phyloP scores from a whole-genome alignment of 2,113 vertebrate genomes.

The Chionis minor region DNA sequence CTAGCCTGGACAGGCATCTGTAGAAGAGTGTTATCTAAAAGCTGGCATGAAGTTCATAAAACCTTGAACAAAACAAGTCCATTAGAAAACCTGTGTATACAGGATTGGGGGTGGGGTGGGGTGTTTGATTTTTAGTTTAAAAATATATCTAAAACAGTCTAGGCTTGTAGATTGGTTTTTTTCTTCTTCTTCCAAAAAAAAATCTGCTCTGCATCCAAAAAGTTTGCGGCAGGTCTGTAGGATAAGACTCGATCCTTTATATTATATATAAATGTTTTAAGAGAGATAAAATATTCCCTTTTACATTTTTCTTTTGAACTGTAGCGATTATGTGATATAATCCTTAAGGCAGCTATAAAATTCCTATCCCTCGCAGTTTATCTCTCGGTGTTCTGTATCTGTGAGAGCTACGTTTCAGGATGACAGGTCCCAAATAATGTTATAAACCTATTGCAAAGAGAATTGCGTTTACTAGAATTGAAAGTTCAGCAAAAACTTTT shows the following conservation, averaged over 20 bases:
- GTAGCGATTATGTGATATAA: background rate
- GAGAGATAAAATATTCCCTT: background rate
- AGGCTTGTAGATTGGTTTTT: background rate
- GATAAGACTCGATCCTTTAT: background rate
- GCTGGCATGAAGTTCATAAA: background rate
- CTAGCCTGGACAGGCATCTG: background rate
- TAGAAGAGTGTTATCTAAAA: background rate
- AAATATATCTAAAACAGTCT: background rate
- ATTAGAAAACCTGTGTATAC: background rate
- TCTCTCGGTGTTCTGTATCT: background rate
- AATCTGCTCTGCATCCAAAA: background rate
- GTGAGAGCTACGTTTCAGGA: background rate
- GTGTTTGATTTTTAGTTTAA: background rate
- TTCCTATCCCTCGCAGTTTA: background rate
- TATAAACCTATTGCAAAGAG: background rate
- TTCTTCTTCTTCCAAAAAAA: background rate
- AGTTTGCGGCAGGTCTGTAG: background rate
- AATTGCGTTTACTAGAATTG: background rate
- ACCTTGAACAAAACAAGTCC: background rate
- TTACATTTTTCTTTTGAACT: background rate
- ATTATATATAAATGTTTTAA: background rate
- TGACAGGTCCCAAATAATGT: background rate
- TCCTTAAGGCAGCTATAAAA: background rate
- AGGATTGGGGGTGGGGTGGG: background rate
- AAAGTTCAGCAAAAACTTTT: background rate